Evolutionary conservation across 1,140 invertebrate species (phyloP).

Genomic region (Pygmarrhopalites habei): DNA sequence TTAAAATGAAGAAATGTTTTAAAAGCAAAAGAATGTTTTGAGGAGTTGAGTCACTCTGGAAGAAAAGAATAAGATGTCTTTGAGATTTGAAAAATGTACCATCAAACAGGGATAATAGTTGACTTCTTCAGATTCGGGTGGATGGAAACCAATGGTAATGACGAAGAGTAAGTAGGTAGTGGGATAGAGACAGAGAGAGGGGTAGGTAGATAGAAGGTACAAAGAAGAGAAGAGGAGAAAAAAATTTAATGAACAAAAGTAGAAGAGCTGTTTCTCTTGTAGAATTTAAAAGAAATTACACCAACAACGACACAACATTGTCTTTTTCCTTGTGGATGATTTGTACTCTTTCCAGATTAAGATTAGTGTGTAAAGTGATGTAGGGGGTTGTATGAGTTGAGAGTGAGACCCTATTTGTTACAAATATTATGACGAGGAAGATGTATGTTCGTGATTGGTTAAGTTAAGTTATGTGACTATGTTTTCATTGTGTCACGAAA

Average conservation of each 20-base stretch:
- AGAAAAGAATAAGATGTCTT: conserved; percentile 30
- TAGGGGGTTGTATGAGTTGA: too few relatives aligned
- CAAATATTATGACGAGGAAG: too few relatives aligned
- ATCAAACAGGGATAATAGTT: neutral
- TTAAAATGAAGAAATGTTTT: conserved; percentile 25
- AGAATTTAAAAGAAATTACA: conserved; percentile 8
- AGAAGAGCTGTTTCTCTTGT: conserved; percentile 27
- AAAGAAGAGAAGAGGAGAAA: too few relatives aligned
- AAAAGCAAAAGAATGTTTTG: conserved; percentile 34
- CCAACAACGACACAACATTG: conserved; percentile 20
- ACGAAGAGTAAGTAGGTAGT: neutral
- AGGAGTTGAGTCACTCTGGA: neutral
- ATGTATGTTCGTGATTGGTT: too few relatives aligned
- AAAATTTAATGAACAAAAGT: conserved; percentile 26
- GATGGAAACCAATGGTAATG: neutral
- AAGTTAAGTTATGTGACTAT: too few relatives aligned
- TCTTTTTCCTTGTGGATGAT: neutral
- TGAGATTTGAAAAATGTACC: conserved; percentile 3
- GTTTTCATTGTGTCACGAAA: too few relatives aligned
- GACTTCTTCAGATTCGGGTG: conserved; percentile 13
- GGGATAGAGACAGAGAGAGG: neutral
- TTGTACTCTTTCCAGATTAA: conserved; percentile 5
- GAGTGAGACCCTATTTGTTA: too few relatives aligned
- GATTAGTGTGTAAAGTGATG: neutral
- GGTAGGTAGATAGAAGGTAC: neutral